Evolutionary conservation across 2,113 vertebrate species (phyloP), one percentile per base, ranked within the genome.

Genomic region (Corapipo altera): DNA sequence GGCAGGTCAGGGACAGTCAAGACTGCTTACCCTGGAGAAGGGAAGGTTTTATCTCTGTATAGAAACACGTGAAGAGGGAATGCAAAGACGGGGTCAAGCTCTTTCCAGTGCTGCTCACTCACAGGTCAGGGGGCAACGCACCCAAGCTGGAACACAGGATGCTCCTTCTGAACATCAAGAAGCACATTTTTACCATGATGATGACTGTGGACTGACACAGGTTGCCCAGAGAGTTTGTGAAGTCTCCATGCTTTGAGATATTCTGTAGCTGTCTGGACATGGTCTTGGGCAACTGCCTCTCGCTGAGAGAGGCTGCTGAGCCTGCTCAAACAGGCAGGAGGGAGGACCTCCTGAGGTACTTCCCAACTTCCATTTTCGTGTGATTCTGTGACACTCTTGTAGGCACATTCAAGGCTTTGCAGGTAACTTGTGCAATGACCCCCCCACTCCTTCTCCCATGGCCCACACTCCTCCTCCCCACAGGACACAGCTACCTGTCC

Each of bases 401-500:
- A 41, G 19, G 39, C 19, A 64, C 39, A 41, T 43, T 15, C 27
- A 64, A 21, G 39, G 62, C 62, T 41, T 43, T 64, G 62, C 28
- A 30, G 39, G 39, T 64, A 41, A 43, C 14, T 30, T 64, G 62
- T 64, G 62, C 19, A 43, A 19, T 2, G 10, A 32, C 22, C 15
- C 16, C 8, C 8, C 3, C 32, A 30, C 15, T 49, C 7, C 17
- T 26, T 5, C 1, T 4, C 1, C 32, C 13, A 49, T 52, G 27
- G 17, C 11, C 15, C 32, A 12, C 11, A 2, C 16, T 59, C 23
- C 10, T 39, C 24, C 8, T 74, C 15, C 19, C 13, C 21, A 64
- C 27, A 64, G 61, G 61, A 30, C 27, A 20, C 18, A 64, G 61
- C 17, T 64, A 32, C 26, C 35, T 15, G 20, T 21, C 30, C 3